Conservation (phyloP, 2,888 invertebrate species). For the Creontiades dilutus region DNA sequence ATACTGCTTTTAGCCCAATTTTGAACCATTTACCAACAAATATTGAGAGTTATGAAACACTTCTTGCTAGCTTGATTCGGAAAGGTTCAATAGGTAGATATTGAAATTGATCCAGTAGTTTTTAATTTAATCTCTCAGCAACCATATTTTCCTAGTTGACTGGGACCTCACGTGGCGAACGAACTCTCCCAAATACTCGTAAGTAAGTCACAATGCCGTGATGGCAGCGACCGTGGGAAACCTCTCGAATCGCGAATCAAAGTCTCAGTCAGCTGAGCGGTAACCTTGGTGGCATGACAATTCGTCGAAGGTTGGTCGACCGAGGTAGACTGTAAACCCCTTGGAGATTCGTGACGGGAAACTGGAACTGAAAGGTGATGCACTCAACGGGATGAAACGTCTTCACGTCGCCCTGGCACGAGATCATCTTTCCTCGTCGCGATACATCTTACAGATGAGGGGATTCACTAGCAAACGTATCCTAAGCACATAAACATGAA, state of each 20-base stretch:
- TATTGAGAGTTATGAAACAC: too few species aligned
- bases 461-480: too few species aligned
- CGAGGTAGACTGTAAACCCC: background rate
- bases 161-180: background rate
- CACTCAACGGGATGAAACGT: slow-evolving; percentile 47
- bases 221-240: background rate
- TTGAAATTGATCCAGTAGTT: too few species aligned
- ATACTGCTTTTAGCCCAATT: too few species aligned
- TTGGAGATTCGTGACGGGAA: slow-evolving; percentile 31
- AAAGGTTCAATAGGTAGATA: too few species aligned
- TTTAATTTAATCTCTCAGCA: too few species aligned
- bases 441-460: background rate
- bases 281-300: slow-evolving; percentile 40
- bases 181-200: background rate
- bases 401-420: slow-evolving; percentile 47
- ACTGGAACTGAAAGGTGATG: slow-evolving; percentile 25
- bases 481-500: too few species aligned
- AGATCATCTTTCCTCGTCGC: slow-evolving; percentile 4
- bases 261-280: background rate
- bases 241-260: background rate
- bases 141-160: background rate
- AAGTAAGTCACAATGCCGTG: slow-evolving; percentile 12
- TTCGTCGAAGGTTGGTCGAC: background rate
- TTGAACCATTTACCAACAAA: too few species aligned
- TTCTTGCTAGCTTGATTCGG: too few species aligned